A percentile compares a stretch with the other conserved stretches of the same genome.
Conservation (phyloP, 2,888 invertebrate species). For the Drosophila meridionalis region DNA sequence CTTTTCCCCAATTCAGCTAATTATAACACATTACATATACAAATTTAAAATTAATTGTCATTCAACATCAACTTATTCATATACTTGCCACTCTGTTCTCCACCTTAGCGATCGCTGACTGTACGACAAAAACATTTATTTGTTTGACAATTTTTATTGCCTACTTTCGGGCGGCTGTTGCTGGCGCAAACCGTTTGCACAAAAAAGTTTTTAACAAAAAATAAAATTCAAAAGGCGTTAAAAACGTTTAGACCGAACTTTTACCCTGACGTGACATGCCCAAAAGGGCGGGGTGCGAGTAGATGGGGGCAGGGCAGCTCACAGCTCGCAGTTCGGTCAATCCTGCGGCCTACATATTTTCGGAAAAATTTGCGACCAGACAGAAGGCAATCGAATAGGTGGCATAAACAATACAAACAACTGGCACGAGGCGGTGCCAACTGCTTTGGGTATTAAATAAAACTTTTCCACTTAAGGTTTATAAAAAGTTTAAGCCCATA, state of each 20-base stretch:
- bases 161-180: constrained; percentile 61
- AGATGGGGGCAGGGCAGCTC: not conserved
- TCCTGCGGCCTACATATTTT: constrained; percentile 60
- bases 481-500: constrained; percentile 70
- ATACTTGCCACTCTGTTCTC: not conserved
- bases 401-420: constrained; percentile 62
- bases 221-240: constrained; percentile 77
- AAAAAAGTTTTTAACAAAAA: constrained; percentile 49
- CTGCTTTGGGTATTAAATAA: constrained; percentile 71
- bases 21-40: not conserved
- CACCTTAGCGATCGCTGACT: constrained; percentile 13
- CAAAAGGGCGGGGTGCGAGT: constrained; percentile 6
- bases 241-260: constrained; percentile 72
- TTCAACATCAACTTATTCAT: not conserved
- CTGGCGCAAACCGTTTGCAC: constrained; percentile 27
- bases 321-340: constrained; percentile 18
- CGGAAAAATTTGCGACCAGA: constrained; percentile 42
- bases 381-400: constrained; percentile 68
- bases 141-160: constrained; percentile 75
- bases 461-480: constrained; percentile 78
- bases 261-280: constrained; percentile 68
- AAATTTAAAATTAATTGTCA: not conserved
- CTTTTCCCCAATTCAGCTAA: no score
- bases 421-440: constrained; percentile 28
- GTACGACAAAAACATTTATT: constrained; percentile 66